Evolutionary conservation across 2,888 invertebrate species (phyloP).

Genomic region (Rhagonycha fulva): DNA sequence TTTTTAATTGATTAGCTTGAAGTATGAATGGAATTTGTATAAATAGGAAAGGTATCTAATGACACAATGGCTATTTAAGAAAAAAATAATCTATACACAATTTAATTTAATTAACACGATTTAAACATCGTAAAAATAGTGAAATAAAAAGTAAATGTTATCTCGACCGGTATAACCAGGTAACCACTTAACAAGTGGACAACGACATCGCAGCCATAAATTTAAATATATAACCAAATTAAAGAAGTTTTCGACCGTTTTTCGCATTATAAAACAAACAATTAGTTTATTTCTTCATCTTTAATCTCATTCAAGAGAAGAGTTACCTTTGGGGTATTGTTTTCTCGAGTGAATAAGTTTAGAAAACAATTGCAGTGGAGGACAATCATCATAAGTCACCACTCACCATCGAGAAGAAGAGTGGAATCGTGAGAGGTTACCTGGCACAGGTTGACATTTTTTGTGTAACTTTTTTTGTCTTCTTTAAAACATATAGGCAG

Average conservation of each 20-base stretch:
- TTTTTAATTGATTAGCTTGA: neutral
- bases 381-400: conserved; percentile 54
- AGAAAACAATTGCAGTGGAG: conserved; percentile 35
- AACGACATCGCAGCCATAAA: conserved; percentile 24
- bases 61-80: neutral
- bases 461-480: conserved; percentile 43
- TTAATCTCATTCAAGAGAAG: neutral
- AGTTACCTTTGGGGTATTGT: conserved; percentile 11
- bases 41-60: neutral
- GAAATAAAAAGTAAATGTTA: conserved; percentile 18
- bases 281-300: conserved; percentile 24
- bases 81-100: conserved; percentile 18
- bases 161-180: conserved; percentile 25
- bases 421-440: conserved; percentile 48
- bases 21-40: neutral
- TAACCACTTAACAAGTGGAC: conserved; percentile 25
- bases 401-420: conserved; percentile 51
- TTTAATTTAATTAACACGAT: conserved; percentile 30
- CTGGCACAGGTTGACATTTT: conserved; percentile 50
- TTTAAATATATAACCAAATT: conserved; percentile 25
- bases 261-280: conserved; percentile 14
- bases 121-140: conserved; percentile 18
- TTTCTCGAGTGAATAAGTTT: conserved; percentile 23
- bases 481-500: conserved; percentile 49
- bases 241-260: conserved; percentile 15